Evolutionary conservation across 64 coral and sea anemone species (phyloP).

Genomic region (Dendronephthya gigantea): DNA sequence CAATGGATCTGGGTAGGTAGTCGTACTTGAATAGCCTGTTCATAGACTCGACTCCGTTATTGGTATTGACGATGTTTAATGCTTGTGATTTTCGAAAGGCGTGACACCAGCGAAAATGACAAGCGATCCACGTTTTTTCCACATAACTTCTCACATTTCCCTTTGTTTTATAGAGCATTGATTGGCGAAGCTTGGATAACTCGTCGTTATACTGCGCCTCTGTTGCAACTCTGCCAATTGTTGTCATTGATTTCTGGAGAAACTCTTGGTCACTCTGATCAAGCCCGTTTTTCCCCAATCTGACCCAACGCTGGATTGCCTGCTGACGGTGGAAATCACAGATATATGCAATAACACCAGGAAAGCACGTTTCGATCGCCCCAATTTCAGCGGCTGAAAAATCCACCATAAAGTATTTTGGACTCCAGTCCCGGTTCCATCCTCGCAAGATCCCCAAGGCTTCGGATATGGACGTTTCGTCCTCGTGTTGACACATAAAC

Average conservation of each 20-base stretch:
- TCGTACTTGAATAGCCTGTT: not conserved
- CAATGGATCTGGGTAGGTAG: not conserved
- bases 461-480: not conserved
- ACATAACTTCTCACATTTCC: not conserved
- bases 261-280: conserved; percentile 23
- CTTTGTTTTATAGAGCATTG: conserved; percentile 26
- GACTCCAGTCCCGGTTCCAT: conserved; percentile 45
- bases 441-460: not conserved
- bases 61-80: not conserved
- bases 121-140: not conserved
- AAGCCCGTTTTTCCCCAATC: conserved; percentile 21
- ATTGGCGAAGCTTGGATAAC: conserved; percentile 8
- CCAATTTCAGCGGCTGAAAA: conserved; percentile 39
- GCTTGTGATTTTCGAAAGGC: conserved; percentile 1
- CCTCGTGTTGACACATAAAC: conserved; percentile 1
- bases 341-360: conserved; percentile 24
- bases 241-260: not conserved
- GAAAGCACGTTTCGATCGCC: conserved; percentile 40
- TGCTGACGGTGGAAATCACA: conserved; percentile 36
- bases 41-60: not conserved
- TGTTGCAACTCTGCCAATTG: conserved; percentile 2
- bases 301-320: conserved; percentile 17
- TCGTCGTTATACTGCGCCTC: conserved; percentile 14
- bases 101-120: not conserved
- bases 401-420: conserved; percentile 50